Conservation (phyloP, 2,888 invertebrate genomes). For the Anorthoa munda region DNA sequence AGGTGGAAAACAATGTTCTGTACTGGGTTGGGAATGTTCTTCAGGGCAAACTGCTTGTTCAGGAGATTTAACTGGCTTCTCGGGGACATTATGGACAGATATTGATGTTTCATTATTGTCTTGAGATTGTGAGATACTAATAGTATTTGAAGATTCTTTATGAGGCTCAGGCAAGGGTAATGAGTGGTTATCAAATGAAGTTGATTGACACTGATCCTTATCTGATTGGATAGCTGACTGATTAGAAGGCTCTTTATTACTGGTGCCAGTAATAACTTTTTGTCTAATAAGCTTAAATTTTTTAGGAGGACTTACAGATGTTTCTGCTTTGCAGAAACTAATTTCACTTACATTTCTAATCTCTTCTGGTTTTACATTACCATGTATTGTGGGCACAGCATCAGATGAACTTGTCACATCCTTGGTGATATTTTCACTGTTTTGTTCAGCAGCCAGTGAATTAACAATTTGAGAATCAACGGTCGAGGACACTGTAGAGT, state of each 20-base stretch:
- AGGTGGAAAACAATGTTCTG: constrained; percentile 28
- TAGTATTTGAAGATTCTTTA: constrained; percentile 66
- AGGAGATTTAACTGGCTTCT: constrained; percentile 38
- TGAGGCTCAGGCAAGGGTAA: constrained; percentile 63
- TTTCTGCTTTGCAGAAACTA: constrained; percentile 89
- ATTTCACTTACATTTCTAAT: constrained; percentile 88
- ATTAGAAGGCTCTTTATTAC: constrained; percentile 73
- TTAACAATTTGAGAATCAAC: constrained; percentile 81
- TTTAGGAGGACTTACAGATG: constrained; percentile 84
- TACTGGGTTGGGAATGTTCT: constrained; percentile 61
- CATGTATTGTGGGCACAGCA: constrained; percentile 81
- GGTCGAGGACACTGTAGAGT: constrained; percentile 88
- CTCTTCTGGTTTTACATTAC: constrained; percentile 85
- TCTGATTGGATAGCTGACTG: constrained; percentile 66
- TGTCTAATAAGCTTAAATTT: constrained; percentile 89
- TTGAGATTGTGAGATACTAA: constrained; percentile 68
- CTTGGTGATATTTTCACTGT: constrained; percentile 81
- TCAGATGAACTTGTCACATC: constrained; percentile 90
- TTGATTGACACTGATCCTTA: constrained; percentile 83
- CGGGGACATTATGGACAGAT: constrained; percentile 46
- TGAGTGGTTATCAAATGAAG: constrained; percentile 76
- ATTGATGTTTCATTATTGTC: constrained; percentile 41
- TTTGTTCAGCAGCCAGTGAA: constrained; percentile 74
- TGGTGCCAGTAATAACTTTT: constrained; percentile 77
- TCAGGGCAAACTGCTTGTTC: constrained; percentile 43